Evolutionary conservation across 2,888 invertebrate genomes (phyloP), one percentile per base, ranked within the genome.

Genomic region (Chaitophorus viminalis): DNA sequence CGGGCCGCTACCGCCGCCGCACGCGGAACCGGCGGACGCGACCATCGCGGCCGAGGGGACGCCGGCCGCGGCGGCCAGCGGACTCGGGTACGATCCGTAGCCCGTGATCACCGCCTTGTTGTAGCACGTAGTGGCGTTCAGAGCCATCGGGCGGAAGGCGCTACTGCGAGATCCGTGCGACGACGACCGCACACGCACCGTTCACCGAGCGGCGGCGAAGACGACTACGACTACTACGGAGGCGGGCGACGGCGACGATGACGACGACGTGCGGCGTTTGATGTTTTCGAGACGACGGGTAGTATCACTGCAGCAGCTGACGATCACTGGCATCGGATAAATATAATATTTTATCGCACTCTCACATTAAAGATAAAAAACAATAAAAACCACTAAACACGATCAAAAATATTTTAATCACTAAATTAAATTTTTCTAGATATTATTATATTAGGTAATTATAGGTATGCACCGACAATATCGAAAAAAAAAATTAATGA

Each of bases 71-170:
- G 86, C 88, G 88, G 76, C 65, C 84, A 84, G 31, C 17, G 86
- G 77, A 52, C 89, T 70, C 33, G 77, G 87, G 46, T 89, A 89
- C 89, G 79, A 72, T 33, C 78, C 86, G 60, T 87, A 87, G 60
- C 83, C 70, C 68, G 85, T 60, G 86, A 36, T 54, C 78, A 72
- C 72, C 29, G 86, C 72, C 74, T 87, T 87, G 86, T 87, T 87
- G 86, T 87, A 87, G 39, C 86, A 87, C 86, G 86, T 87, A 3
- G 86, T 87, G 86, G 86, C 86, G 86, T 87, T 87, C 74, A 87
- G 39, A 18, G 86, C 86, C 86, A 87, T 87, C 79, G 86, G 54
- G 54, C 11, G 17, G 54, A 74, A 52, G 39, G 65, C 46, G 39
- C 84, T 72, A 60, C 46, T 17, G 65, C 85, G 65, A 74, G 25